Base-by-base conservation (phyloP, 2,888 invertebrate genomes). In the Drosophila affinis region DNA sequence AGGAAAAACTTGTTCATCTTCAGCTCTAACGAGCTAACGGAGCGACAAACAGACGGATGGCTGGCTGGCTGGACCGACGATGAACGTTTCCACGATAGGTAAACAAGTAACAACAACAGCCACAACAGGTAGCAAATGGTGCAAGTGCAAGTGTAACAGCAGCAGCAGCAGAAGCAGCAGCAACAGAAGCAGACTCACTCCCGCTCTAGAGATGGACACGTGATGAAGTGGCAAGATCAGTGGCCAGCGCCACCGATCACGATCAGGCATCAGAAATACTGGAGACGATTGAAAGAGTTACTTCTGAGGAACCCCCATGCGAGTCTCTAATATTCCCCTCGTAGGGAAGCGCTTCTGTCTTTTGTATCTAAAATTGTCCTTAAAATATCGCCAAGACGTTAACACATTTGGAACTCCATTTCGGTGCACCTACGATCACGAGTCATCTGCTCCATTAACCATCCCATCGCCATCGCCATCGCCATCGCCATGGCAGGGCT, bases 81-180 rank as follows among this genome's bases (percentile, higher is more conserved):
- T 52, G 65, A 65, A 39, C 64, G 64, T 48, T 67, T 67, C 57
- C 65, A 51, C 49, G 67, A 65, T 65, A 49, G 55, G 55, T 54
- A 65, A 65, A 65, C 67, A 65, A 48, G 29, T 29, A 54, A 17
- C 51, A 52, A 14, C 57, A 39, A 61, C 54, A 55, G 24, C 32
- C 53, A 14, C 65, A 73, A 60, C 70, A 68, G 65, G 76, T 71
- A 72, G 71, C 71, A 64, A 72, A 47, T 72, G 72, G 81, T 39
- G 39, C 88, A 86, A 88, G 85, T 88, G 88, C 85, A 85, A 88
- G 87, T 88, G 87, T 86, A 87, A 79, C 84, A 84, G 72, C 84
- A 57, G 70, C 55, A 55, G 39, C 24, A 44, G 12, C 24, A 24
- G 12, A 24, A 55, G 24, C 39, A 39, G 14, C 14, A 14, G 39